These are phyloP conservation scores for Beroe forskalii DNA, from an alignment of 37 sponge, comb jelly and placozoan genomes.

Conservation along the genomic window DNA sequence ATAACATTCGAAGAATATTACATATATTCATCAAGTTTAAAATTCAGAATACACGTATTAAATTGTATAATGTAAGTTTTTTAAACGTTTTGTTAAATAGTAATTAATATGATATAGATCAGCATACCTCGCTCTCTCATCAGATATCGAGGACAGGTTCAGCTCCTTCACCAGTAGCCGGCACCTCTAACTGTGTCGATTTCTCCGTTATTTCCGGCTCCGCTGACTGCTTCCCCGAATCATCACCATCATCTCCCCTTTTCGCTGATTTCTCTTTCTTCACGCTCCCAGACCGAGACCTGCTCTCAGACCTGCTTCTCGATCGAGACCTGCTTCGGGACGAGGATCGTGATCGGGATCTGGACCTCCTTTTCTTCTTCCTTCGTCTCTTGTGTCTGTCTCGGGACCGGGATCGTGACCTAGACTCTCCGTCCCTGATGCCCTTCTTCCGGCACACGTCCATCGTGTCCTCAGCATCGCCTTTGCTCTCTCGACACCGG, in stretches of 20 bases:
- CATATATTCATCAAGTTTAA: no score
- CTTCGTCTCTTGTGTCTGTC: not conserved
- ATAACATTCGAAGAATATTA: no score
- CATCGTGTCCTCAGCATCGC: slow-evolving; percentile 11
- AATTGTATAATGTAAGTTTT: no score
- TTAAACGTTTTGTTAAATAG: no score
- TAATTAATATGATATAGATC: no score
- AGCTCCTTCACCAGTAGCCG: no score
- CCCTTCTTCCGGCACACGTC: slow-evolving; percentile 52
- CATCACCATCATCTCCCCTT: no score
- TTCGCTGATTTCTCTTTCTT: not conserved
- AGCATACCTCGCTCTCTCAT: no score
- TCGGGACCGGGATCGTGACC: not conserved
- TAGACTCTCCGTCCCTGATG: slow-evolving; percentile 7
- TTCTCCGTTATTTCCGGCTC: not conserved
- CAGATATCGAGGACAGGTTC: no score
- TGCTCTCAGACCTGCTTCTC: not conserved
- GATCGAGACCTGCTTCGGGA: not conserved
- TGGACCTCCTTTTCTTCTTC: not conserved
- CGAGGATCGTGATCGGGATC: not conserved
- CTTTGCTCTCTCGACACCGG: slow-evolving; percentile 43
- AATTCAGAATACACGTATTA: no score
- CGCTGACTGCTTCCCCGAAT: not conserved
- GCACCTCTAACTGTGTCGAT: no score
- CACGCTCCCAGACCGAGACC: not conserved